Evolutionary conservation across 1,140 invertebrate genomes (phyloP), one percentile per base, ranked within the genome.

Genomic region (Musca domestica): DNA sequence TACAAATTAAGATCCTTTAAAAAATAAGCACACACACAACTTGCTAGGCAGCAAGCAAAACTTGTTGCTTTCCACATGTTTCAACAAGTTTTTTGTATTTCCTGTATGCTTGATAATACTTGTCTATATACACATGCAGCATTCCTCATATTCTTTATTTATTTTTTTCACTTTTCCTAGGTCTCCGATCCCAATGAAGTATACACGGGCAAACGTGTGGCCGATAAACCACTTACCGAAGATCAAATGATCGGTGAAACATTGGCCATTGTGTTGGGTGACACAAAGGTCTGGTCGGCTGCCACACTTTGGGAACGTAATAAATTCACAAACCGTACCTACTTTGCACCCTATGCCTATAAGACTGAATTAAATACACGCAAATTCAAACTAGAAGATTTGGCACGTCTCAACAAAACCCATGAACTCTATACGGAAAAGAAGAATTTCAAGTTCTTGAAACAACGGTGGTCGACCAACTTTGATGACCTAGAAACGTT

Each of bases 221-320:
- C 94, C 1, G 95, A 97, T 79, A 89, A 90, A 70, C 89, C 92
- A 6, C 84, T 98, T 14, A 93, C 93, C 1, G 94, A 95, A 83
- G 94, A 96, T 86, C 94, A 97, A 85, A 93, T 97, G 89, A 92
- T 96, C 71, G 94, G 92, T 0, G 95, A 98, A 81, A 96, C 95
- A 0, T 78, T 99, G 17, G 90, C 95, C 17, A 86, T 96, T 56
- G 89, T 98, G 0, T 87, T 98, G 74, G 95, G 94, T 20, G 93
- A 98, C 82, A 91, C 91, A 51, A 92, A 91, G 82, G 92, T 98
- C 71, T 94, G 93, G 89, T 92, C 92, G 7, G 93, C 94, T 68
- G 95, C 95, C 25, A 94, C 91, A 17, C 97, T 91, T 78, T 99
- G 96, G 93, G 95, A 98, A 76, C 86, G 93, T 51, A 96, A 98